phyloP scores from a whole-genome alignment of 2,113 vertebrate genomes.

The Heterocephalus glaber region DNA sequence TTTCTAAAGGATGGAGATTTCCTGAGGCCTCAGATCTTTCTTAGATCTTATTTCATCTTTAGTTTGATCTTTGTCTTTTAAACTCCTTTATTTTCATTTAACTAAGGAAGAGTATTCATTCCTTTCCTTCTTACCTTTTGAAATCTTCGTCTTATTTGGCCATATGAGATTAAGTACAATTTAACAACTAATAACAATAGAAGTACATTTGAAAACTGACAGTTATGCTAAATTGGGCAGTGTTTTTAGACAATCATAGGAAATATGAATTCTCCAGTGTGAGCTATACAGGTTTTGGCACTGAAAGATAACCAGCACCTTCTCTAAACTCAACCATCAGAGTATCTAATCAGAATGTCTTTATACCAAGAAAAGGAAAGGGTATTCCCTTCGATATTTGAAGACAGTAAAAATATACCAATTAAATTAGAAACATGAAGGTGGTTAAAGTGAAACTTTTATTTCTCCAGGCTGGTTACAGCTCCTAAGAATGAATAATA shows the following conservation, averaged over 20 bases:
- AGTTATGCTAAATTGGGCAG: background rate
- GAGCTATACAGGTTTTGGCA: background rate
- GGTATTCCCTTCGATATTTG: background rate
- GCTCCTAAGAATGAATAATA: background rate
- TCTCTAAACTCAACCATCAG: background rate
- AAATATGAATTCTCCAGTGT: background rate
- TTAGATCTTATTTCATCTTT: background rate
- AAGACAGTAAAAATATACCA: background rate
- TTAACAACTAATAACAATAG: background rate
- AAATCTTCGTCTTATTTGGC: background rate
- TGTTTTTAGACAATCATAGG: background rate
- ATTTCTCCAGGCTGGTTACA: background rate
- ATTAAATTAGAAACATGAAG: conserved; percentile 40
- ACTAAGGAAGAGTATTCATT: background rate
- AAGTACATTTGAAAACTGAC: background rate
- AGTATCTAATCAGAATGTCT: background rate
- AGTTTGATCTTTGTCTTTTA: background rate
- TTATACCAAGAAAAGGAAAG: background rate
- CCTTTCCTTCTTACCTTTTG: background rate
- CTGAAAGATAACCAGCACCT: background rate
- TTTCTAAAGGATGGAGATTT: background rate
- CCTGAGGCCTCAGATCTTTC: background rate
- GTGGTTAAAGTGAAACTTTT: background rate
- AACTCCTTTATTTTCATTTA: conserved; percentile 8
- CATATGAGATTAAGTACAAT: background rate